Percentiles rank a stretch among this genome's conserved stretches.
Conservation (phyloP, 2,113 vertebrate species). For the Ictidomys tridecemlineatus region DNA sequence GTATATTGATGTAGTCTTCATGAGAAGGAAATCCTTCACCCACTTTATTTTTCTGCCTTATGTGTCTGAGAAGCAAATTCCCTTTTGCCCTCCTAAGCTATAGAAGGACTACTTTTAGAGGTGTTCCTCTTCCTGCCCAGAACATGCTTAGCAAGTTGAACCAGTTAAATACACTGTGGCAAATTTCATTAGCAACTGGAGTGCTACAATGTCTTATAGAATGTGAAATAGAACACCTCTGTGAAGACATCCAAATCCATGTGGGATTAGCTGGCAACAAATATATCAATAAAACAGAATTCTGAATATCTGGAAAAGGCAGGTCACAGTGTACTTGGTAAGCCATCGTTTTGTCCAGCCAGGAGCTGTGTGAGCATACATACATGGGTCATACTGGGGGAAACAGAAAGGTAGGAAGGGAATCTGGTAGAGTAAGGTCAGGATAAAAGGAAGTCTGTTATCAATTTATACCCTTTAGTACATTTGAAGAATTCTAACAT, state of each 20-base stretch:
- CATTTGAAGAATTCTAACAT: neutral
- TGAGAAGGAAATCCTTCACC: neutral
- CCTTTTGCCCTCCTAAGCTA: neutral
- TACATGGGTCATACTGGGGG: neutral
- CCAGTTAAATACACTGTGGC: neutral
- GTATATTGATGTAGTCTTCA: neutral
- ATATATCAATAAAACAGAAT: neutral
- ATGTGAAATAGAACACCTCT: neutral
- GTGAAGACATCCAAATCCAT: neutral
- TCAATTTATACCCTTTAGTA: neutral
- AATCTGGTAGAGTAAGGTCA: neutral
- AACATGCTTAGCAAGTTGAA: neutral
- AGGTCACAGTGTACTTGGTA: neutral
- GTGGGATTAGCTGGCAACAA: neutral
- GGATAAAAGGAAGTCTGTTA: neutral
- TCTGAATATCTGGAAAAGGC: neutral
- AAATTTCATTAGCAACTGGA: neutral
- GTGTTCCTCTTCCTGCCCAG: neutral
- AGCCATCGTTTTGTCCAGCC: neutral
- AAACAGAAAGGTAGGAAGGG: neutral
- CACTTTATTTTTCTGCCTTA: neutral
- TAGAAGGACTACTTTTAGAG: neutral
- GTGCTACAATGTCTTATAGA: neutral
- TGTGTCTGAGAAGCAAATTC: neutral
- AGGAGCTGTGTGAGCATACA: neutral